Base-by-base conservation (phyloP, 2,797 vertebrate genomes). In the Pipistrellus kuhlii region DNA sequence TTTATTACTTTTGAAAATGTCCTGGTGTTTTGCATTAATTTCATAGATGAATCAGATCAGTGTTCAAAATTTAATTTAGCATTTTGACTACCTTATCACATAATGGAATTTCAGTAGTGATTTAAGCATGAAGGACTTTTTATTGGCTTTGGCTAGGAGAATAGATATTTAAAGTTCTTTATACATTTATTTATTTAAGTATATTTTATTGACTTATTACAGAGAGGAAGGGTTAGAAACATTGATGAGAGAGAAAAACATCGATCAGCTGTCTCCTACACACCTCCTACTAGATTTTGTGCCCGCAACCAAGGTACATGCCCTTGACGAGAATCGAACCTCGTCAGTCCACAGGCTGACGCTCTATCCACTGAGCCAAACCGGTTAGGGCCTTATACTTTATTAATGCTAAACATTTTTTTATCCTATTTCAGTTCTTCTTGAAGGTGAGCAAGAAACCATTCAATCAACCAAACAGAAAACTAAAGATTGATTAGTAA, bases 91-190 rank as follows among this genome's bases (percentile, higher is more conserved):
- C 38, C 59, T 96, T 95, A 93, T 14, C 12, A 85, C 78, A 3
- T 41, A 93, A 89, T 83, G 64, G 76, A 44, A 81, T 23, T 94
- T 88, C 81, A 89, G 44, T 0, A 44, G 55, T 62, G 84, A 93
- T 97, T 94, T 96, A 80, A 94, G 77, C 84, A 64, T 53, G 94
- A 97, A 96, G 86, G 38, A 89, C 48, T 80, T 88, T 85, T 83
- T 18, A 25, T 96, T 76, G 66, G 23, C 78, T 69, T 86, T 96
- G 95, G 81, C 53, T 11, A 46, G 85, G 92, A 93, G 51, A 95
- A 73, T 9, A 95, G 35, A 73, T 95, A 96, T 84, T 81, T 76
- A 80, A 84, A 59, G 6, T 53, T 93, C 84, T 96, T 86, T 21
- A 48, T 82, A 69, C 6, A 95, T 72, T 95, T 78, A 87, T 93